Base-by-base conservation (phyloP, 2,113 vertebrate genomes). In the Aphyosemion australe region DNA sequence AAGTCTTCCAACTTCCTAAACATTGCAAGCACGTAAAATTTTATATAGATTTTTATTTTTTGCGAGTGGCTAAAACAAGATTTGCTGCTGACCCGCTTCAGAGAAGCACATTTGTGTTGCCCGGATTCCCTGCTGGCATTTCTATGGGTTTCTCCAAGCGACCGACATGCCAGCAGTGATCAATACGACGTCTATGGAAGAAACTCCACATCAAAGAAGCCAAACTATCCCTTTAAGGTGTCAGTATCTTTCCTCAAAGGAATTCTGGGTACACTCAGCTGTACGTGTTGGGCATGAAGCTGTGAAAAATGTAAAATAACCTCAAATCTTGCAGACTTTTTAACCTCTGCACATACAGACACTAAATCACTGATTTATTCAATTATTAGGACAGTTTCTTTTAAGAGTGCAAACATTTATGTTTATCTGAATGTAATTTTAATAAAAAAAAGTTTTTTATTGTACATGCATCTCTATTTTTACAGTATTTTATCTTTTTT, bases 181-280 rank as follows among this genome's bases (percentile, higher is more conserved):
- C 53, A 55, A 55, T 55, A 37, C 32, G 11, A 8, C 9, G 34
- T 37, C 34, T 37, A 37, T 55, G 53, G 34, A 55, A 37, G 12
- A 34, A 55, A 10, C n/a, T 19, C 32, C 34, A 55, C 34, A 55
- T 55, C 53, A 55, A 55, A 55, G 53, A 55, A 7, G 34, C 53
- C n/a, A 39, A 55, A 55, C 53, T 18, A 19, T 55, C 32, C 34
- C n/a, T 55, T 39, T 39, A 51, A 45, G 32, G 26, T 0, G 4
- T 70, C 19, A 37, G 31, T 19, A 56, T 39, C 1, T 31, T 18
- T 14, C 5, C 42, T 58, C 12, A 32, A 11, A 54, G 21, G 16
- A 8, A 12, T 53, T 43, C 16, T 43, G 7, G 16, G 16, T 14
- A 13, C 16, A 15, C 20, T 45, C 21, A 13, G 6, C 21, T 43